phyloP scores from a whole-genome alignment of 2,113 vertebrate genomes.

The Ginglymostoma cirratum region DNA sequence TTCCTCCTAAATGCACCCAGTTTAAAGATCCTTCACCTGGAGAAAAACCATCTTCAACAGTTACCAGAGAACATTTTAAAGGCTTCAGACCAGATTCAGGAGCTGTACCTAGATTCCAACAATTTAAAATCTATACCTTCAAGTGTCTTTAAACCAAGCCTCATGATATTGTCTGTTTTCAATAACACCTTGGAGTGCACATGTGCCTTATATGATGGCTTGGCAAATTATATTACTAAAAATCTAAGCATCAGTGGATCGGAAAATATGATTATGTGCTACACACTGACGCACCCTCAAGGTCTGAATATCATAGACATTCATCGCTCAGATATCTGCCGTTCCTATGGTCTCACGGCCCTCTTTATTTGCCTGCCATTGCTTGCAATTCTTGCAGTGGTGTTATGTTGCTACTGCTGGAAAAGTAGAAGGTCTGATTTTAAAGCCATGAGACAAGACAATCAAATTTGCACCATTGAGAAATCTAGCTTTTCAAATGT shows the following conservation, averaged over 20 bases:
- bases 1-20: constrained; percentile 61
- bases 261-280: constrained; percentile 55
- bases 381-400: constrained; percentile 52
- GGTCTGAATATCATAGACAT: constrained; percentile 52
- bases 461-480: constrained; percentile 37
- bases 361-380: constrained; percentile 72
- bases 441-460: constrained; percentile 39
- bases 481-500: constrained; percentile 40
- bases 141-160: constrained; percentile 52
- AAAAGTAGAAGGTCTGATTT: constrained; percentile 54
- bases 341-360: constrained; percentile 55
- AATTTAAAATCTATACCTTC: constrained; percentile 55
- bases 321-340: constrained; percentile 54
- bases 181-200: constrained; percentile 74
- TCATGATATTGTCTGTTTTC: constrained; percentile 59
- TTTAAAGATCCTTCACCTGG: constrained; percentile 64
- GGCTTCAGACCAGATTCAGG: constrained; percentile 55
- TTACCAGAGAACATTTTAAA: constrained; percentile 64
- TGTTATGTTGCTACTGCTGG: constrained; percentile 69
- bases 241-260: constrained; percentile 44
- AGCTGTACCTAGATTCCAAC: constrained; percentile 63
- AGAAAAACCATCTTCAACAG: constrained; percentile 59
- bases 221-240: constrained; percentile 3
- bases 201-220: constrained; percentile 56
- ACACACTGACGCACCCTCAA: constrained; percentile 48